Evolutionary conservation across 2,797 vertebrate species (phyloP).

Genomic region (Carcharodon carcharias): DNA sequence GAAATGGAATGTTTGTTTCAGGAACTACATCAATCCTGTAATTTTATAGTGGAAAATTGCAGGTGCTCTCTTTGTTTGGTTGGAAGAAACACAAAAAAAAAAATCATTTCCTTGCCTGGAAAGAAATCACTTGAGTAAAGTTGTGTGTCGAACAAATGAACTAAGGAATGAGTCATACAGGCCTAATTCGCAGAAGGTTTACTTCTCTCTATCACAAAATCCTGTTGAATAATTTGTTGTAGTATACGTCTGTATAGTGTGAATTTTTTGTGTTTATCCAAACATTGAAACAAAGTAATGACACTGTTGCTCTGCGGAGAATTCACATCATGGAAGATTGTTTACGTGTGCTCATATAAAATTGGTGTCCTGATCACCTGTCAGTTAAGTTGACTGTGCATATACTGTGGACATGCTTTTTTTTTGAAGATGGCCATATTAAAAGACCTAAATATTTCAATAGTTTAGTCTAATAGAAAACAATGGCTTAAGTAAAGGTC

Average conservation of each 20-base stretch:
- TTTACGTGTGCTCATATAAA: too few relatives aligned
- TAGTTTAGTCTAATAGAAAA: too few relatives aligned
- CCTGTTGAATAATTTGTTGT: background rate
- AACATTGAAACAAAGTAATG: background rate
- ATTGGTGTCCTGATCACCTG: background rate
- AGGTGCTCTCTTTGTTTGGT: background rate
- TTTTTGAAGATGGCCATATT: too few relatives aligned
- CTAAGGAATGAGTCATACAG: background rate
- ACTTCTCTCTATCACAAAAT: background rate
- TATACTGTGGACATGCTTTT: too few relatives aligned
- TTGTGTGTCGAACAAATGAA: background rate
- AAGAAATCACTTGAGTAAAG: background rate
- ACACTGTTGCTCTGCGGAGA: background rate
- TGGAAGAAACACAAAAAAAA: background rate
- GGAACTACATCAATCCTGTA: background rate
- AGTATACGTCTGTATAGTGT: background rate
- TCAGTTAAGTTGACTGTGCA: too few relatives aligned
- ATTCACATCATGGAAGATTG: background rate
- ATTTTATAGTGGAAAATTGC: background rate
- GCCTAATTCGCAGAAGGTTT: background rate
- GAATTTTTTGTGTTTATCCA: background rate
- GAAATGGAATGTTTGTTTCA: background rate
- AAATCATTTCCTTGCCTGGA: too few relatives aligned
- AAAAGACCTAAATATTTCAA: too few relatives aligned
- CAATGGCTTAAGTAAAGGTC: too few relatives aligned